These are phyloP conservation scores for Ctenoplectra terminalis DNA, from an alignment of 1,140 invertebrate genomes.

Conservation along the genomic window DNA sequence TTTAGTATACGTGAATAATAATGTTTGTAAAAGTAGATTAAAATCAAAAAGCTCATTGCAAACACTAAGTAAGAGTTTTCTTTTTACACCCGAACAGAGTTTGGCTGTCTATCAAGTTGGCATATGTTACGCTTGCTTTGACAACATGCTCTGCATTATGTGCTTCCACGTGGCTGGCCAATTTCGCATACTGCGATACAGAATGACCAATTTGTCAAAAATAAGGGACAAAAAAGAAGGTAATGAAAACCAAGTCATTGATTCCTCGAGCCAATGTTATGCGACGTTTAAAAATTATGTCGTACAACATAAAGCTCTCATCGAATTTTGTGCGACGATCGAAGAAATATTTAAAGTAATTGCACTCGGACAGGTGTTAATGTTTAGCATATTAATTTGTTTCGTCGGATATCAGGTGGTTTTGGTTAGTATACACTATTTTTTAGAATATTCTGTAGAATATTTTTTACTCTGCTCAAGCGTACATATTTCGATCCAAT, in stretches of 20 bases:
- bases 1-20: too few relatives aligned
- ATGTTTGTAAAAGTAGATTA: background rate
- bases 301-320: conserved; percentile 43
- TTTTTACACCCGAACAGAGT: conserved; percentile 25
- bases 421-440: background rate
- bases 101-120: conserved; percentile 50
- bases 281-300: conserved; percentile 5
- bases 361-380: conserved; percentile 44
- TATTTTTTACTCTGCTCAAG: too few relatives aligned
- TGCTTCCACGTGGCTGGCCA: conserved; percentile 62
- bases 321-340: conserved; percentile 39
- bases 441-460: too few relatives aligned
- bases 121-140: conserved; percentile 64
- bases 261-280: background rate
- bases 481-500: too few relatives aligned
- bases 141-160: conserved; percentile 63
- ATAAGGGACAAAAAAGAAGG: too few relatives aligned
- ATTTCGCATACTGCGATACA: conserved; percentile 62
- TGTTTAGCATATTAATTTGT: conserved; percentile 45
- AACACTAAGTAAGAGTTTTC: background rate
- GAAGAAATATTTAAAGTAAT: conserved; percentile 33
- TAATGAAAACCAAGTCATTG: background rate
- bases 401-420: conserved; percentile 40
- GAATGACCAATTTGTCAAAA: background rate
- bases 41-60: background rate